These are phyloP conservation scores for Helogale parvula DNA, from an alignment of 2,113 vertebrate species.

Conservation along the genomic window DNA sequence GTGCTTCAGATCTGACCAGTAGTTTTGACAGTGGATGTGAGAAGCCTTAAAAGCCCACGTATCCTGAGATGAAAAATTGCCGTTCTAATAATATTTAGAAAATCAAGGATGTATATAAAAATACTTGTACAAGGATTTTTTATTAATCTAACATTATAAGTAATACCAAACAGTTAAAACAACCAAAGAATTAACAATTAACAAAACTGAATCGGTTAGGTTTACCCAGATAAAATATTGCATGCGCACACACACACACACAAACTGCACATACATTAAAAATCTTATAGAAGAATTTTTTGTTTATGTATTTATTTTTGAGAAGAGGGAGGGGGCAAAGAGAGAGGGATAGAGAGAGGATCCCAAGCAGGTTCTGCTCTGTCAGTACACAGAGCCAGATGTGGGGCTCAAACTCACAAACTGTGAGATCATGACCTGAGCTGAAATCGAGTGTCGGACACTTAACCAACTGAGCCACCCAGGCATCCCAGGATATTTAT, in stretches of 20 bases:
- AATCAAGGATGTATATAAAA: constrained; percentile 29
- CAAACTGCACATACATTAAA: not conserved
- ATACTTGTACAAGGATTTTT: constrained; percentile 9
- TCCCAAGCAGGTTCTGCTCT: no score
- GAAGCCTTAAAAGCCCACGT: constrained; percentile 43
- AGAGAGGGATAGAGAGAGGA: no score
- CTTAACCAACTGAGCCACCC: no score
- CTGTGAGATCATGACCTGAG: no score
- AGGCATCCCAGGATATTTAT: not conserved
- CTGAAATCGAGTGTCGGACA: no score
- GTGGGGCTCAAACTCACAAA: no score
- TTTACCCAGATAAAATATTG: constrained; percentile 37
- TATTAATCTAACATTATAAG: constrained; percentile 18
- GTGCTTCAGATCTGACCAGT: constrained; percentile 22
- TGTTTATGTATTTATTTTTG: no score
- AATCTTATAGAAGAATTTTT: not conserved
- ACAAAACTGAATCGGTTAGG: not conserved
- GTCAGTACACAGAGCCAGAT: no score
- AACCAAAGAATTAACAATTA: not conserved
- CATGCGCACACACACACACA: accelerated
- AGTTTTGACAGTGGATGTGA: constrained; percentile 22
- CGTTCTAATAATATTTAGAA: constrained; percentile 35
- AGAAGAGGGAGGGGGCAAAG: no score
- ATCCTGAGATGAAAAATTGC: constrained; percentile 43
- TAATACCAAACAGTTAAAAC: constrained; percentile 47